Percentiles rank a stretch among this genome's conserved stretches.
These are phyloP conservation scores for Urocyon cinereoargenteus DNA, from an alignment of 2,797 vertebrate genomes.

Conservation along the genomic window DNA sequence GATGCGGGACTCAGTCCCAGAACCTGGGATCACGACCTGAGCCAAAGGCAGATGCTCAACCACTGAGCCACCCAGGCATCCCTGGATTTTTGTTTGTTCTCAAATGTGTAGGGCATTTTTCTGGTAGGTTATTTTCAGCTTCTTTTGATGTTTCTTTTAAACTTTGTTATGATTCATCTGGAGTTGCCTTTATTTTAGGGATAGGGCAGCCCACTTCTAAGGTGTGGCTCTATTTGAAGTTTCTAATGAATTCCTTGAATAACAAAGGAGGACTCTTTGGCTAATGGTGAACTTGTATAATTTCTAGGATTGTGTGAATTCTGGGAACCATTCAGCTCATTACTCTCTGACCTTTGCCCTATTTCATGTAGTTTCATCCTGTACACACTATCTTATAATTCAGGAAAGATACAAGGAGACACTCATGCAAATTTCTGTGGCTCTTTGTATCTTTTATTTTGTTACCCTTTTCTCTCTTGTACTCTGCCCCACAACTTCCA, in stretches of 20 bases:
- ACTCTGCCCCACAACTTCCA: neutral
- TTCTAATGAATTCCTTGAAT: neutral
- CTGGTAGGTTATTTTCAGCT: neutral
- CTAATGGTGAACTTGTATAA: neutral
- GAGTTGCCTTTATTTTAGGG: neutral
- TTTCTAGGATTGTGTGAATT: neutral
- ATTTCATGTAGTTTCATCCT: neutral
- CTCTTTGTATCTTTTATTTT: neutral
- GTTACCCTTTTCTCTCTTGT: neutral
- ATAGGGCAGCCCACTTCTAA: neutral
- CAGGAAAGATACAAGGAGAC: neutral
- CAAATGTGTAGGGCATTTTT: neutral
- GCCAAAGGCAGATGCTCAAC: too few species aligned
- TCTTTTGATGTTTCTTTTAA: neutral
- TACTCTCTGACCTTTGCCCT: neutral
- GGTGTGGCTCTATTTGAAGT: neutral
- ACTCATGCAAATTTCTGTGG: neutral
- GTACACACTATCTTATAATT: neutral
- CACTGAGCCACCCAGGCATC: too few species aligned
- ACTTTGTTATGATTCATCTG: neutral
- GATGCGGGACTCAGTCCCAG: too few species aligned
- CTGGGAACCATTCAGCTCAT: neutral
- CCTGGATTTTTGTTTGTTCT: neutral
- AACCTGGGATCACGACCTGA: too few species aligned
- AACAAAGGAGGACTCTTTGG: neutral